Conservation (phyloP, 2,888 invertebrate species). For the Siphlonurus alternatus region DNA sequence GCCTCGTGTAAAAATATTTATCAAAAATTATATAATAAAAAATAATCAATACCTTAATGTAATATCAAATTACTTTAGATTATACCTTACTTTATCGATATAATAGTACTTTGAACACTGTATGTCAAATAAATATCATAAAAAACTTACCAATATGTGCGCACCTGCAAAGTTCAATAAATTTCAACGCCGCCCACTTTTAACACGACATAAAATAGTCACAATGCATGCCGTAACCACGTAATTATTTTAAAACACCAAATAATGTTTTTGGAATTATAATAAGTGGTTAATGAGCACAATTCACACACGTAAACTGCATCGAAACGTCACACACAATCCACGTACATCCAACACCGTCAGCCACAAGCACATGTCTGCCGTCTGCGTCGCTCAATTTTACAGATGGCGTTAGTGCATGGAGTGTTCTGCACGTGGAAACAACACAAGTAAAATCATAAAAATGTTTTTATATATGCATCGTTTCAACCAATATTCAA, state of each 20-base stretch:
- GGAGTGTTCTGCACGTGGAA: background rate
- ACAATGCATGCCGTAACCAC: background rate
- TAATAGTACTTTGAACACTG: too few species aligned
- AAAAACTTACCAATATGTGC: constrained; percentile 2
- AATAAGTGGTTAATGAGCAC: background rate
- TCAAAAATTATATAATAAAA: background rate
- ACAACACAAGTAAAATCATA: too few species aligned
- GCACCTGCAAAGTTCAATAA: background rate
- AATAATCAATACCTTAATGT: background rate
- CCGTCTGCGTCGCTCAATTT: background rate
- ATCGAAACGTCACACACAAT: background rate
- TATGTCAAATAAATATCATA: too few species aligned
- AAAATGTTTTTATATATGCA: too few species aligned
- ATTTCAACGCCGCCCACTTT: background rate
- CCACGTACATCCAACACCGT: constrained; percentile 1
- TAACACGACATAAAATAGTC: background rate
- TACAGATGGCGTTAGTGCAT: constrained; percentile 8
- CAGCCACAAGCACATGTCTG: constrained; percentile 3
- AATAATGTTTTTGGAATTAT: background rate
- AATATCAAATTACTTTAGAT: too few species aligned
- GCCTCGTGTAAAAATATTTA: background rate
- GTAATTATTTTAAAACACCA: background rate
- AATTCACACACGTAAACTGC: background rate
- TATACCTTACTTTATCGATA: too few species aligned
- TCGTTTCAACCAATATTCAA: too few species aligned